phyloP scores from a whole-genome alignment of 2,797 vertebrate genomes.

The Simalia tracyae region DNA sequence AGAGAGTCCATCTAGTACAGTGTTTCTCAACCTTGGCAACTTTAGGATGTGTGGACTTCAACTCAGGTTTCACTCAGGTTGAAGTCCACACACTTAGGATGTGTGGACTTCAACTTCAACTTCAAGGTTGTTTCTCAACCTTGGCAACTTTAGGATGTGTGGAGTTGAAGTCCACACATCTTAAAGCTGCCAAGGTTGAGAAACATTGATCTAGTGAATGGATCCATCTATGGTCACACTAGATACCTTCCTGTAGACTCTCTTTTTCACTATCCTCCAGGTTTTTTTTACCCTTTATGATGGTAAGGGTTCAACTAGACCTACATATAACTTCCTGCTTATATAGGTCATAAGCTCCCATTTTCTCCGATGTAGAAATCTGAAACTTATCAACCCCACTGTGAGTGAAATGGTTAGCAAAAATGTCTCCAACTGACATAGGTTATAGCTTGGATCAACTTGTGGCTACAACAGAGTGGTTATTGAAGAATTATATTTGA shows the following conservation, averaged over 20 bases:
- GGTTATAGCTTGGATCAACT: not conserved
- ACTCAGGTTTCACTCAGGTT: too few species aligned
- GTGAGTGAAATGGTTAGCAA: not conserved
- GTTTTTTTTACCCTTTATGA: not conserved
- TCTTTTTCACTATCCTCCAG: not conserved
- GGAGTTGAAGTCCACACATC: not conserved
- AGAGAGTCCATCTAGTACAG: not conserved
- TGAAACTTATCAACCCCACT: not conserved
- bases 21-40: not conserved
- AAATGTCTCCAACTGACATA: not conserved
- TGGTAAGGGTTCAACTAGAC: not conserved
- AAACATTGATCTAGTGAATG: not conserved
- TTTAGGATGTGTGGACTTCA: not conserved
- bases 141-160: too few species aligned
- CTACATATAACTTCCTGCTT: not conserved
- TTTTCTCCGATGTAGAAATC: not conserved
- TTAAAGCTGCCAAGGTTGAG: not conserved
- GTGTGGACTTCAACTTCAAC: too few species aligned
- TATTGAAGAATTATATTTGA: conserved; percentile 47
- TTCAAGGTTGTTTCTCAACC: too few species aligned
- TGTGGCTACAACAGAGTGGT: not conserved
- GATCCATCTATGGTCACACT: not conserved
- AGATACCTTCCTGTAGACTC: not conserved
- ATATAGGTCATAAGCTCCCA: not conserved
- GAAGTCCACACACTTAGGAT: not conserved